Evolutionary conservation across 2,888 invertebrate species (phyloP).

Genomic region (Pycnomerus fuliginosus): DNA sequence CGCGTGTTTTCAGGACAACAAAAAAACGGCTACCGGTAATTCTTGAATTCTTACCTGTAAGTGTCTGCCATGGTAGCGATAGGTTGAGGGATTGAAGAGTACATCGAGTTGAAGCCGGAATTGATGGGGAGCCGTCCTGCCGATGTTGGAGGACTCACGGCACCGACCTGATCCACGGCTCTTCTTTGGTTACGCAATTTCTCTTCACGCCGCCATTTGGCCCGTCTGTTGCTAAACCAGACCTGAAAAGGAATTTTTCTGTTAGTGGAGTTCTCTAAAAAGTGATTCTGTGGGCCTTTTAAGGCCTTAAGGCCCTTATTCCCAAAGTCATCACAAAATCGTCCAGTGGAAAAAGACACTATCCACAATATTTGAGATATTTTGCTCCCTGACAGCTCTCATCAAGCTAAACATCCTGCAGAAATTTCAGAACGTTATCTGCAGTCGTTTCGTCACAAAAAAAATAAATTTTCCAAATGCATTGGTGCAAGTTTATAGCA

Average conservation of each 20-base stretch:
- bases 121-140: constrained; percentile 71
- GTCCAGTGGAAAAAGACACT: too few relatives aligned
- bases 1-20: constrained; percentile 16
- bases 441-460: too few relatives aligned
- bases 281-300: too few relatives aligned
- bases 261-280: too few relatives aligned
- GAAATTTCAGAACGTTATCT: too few relatives aligned
- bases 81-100: constrained; percentile 91
- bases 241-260: constrained; percentile 66
- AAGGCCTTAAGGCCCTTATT: too few relatives aligned
- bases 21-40: constrained; percentile 1
- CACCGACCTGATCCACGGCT: constrained; percentile 59
- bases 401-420: too few relatives aligned
- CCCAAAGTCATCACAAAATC: too few relatives aligned
- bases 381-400: too few relatives aligned
- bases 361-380: too few relatives aligned
- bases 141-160: constrained; percentile 59
- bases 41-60: constrained; percentile 65
- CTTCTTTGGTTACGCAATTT: constrained; percentile 92
- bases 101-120: constrained; percentile 92
- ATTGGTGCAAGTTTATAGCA: too few relatives aligned
- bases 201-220: constrained; percentile 99
- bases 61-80: constrained; percentile 89
- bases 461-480: too few relatives aligned
- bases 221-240: constrained; percentile 99